These are phyloP conservation scores for Lucilia sericata DNA, from an alignment of 1,140 invertebrate genomes.

Conservation along the genomic window DNA sequence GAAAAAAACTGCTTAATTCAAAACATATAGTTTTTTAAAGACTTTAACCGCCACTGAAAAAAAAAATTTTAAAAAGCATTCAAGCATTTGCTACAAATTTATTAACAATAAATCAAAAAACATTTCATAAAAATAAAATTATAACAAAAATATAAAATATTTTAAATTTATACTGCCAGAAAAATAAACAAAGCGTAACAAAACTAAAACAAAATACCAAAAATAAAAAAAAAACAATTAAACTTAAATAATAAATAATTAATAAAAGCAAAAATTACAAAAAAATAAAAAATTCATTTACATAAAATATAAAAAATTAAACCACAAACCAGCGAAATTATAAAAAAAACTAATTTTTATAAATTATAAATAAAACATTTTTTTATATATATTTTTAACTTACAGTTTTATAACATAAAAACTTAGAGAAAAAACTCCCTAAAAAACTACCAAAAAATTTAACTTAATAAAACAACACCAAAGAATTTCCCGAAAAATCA, in stretches of 20 bases:
- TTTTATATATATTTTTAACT: background rate
- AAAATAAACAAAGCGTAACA: conserved; percentile 23
- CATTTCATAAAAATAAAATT: too few species aligned
- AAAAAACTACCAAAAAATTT: conserved; percentile 3
- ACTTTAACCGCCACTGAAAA: too few species aligned
- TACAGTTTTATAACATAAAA: background rate
- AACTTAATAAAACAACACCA: background rate
- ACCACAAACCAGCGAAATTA: background rate
- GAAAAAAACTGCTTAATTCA: too few species aligned
- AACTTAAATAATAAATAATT: background rate
- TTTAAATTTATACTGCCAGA: background rate
- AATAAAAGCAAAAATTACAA: background rate
- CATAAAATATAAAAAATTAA: background rate
- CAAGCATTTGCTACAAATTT: too few species aligned
- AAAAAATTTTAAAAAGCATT: too few species aligned
- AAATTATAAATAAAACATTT: background rate
- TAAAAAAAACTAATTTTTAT: background rate
- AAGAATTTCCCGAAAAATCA: background rate
- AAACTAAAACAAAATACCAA: background rate
- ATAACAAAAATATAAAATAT: background rate
- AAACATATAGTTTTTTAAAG: too few species aligned
- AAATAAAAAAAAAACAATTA: background rate
- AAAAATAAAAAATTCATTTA: background rate
- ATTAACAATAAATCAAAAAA: too few species aligned
- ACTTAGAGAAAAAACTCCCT: background rate